Evolutionary conservation across 2,113 vertebrate species (phyloP).

Genomic region (Laticauda laticaudata): DNA sequence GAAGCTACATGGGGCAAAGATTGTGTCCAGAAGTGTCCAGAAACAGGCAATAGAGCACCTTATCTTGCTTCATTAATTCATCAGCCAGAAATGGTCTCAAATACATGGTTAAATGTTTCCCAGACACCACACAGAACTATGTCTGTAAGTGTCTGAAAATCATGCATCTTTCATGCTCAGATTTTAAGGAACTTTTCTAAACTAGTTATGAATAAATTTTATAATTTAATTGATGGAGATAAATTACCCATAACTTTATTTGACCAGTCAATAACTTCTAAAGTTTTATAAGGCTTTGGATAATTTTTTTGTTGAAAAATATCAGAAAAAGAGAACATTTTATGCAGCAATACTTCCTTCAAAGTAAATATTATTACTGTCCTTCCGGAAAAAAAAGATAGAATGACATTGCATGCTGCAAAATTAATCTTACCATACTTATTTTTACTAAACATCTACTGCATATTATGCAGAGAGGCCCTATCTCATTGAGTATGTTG

Average conservation of each 20-base stretch:
- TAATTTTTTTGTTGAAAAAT: not conserved
- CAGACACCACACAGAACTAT: not conserved
- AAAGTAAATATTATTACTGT: conserved; percentile 54
- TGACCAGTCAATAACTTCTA: conserved; percentile 42
- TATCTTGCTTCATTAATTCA: not conserved
- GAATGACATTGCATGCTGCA: conserved; percentile 58
- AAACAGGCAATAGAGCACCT: not conserved
- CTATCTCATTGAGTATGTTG: not conserved
- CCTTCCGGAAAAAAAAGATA: conserved; percentile 48
- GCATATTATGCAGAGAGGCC: not conserved
- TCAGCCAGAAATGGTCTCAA: not conserved
- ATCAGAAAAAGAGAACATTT: not conserved
- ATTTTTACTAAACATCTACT: not conserved
- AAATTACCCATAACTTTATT: conserved; percentile 44
- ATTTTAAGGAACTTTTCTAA: not conserved
- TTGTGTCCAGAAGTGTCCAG: not conserved
- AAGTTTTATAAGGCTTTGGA: conserved; percentile 45
- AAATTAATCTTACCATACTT: conserved; percentile 30
- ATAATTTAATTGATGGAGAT: conserved; percentile 33
- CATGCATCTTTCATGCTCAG: not conserved
- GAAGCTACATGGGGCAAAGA: not conserved
- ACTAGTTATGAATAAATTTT: conserved; percentile 17
- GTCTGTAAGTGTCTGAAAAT: not conserved
- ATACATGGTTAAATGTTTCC: not conserved
- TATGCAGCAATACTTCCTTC: conserved; percentile 21